These are phyloP conservation scores for Agrochola lychnidis DNA, from an alignment of 2,888 invertebrate species.

Conservation along the genomic window DNA sequence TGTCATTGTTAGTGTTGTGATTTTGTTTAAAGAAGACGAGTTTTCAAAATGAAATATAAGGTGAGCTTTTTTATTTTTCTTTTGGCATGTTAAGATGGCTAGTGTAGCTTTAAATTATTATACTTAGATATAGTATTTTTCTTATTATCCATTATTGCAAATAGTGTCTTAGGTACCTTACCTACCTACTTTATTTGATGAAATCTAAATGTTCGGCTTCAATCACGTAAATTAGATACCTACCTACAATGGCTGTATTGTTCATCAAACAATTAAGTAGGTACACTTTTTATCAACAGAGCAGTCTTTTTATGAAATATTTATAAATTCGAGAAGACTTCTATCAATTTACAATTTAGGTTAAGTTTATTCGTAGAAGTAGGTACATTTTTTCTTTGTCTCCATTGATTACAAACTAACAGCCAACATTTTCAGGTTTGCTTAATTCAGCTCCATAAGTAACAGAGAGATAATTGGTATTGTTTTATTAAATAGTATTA, in stretches of 20 bases:
- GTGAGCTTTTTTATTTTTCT: conserved; percentile 64
- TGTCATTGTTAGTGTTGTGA: conserved; percentile 64
- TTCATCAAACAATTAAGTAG: conserved; percentile 8
- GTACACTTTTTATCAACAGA: conserved; percentile 12
- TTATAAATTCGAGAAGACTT: conserved; percentile 9
- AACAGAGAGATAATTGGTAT: too few species aligned
- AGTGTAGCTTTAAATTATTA: background rate
- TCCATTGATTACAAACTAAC: conserved; percentile 3
- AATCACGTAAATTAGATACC: background rate
- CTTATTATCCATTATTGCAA: background rate
- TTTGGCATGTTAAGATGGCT: background rate
- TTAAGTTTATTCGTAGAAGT: conserved; percentile 13
- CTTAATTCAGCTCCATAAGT: too few species aligned
- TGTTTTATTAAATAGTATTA: too few species aligned
- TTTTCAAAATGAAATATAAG: conserved; percentile 84
- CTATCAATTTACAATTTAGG: conserved; percentile 4
- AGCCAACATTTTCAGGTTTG: background rate
- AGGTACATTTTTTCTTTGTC: background rate
- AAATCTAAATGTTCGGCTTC: background rate
- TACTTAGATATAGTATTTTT: too few species aligned
- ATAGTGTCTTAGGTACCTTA: background rate
- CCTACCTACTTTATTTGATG: background rate
- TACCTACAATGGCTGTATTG: background rate
- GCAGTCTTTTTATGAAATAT: conserved; percentile 6
- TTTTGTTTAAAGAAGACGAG: conserved; percentile 58